Evolutionary conservation across 2,888 invertebrate species (phyloP).

Genomic region (Stratiomys singularior): DNA sequence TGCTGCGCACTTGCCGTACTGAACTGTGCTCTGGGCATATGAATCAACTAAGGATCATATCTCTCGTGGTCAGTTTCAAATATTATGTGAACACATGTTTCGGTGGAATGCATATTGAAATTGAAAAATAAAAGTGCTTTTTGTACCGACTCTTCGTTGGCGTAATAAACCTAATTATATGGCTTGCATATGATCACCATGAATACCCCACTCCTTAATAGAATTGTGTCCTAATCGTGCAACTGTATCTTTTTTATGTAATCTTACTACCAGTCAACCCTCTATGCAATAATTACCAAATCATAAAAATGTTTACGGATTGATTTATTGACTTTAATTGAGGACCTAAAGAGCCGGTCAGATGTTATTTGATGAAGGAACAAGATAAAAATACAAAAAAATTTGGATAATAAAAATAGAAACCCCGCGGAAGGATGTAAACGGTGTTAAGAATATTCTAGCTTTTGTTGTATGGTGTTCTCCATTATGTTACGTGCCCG

Average conservation of each 20-base stretch:
- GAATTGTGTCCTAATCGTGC: constrained; percentile 5
- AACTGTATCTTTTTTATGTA: background rate
- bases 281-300: constrained; percentile 53
- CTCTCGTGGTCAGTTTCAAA: too few relatives aligned
- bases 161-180: too few relatives aligned
- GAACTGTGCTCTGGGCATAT: too few relatives aligned
- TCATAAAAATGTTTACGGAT: constrained; percentile 56
- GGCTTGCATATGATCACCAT: background rate
- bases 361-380: background rate
- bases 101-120: too few relatives aligned
- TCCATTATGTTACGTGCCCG: background rate
- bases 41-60: too few relatives aligned
- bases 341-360: constrained; percentile 52
- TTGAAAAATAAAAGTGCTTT: too few relatives aligned
- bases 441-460: too few relatives aligned
- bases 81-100: too few relatives aligned
- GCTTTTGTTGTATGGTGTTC: too few relatives aligned
- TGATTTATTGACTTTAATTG: constrained; percentile 63
- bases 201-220: background rate
- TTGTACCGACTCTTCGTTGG: too few relatives aligned
- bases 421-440: background rate
- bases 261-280: constrained; percentile 39
- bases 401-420: constrained; percentile 4
- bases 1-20: too few relatives aligned
- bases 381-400: background rate